These are phyloP conservation scores for Benthosema pterotum DNA, from an alignment of 2,797 vertebrate species.

Conservation along the genomic window DNA sequence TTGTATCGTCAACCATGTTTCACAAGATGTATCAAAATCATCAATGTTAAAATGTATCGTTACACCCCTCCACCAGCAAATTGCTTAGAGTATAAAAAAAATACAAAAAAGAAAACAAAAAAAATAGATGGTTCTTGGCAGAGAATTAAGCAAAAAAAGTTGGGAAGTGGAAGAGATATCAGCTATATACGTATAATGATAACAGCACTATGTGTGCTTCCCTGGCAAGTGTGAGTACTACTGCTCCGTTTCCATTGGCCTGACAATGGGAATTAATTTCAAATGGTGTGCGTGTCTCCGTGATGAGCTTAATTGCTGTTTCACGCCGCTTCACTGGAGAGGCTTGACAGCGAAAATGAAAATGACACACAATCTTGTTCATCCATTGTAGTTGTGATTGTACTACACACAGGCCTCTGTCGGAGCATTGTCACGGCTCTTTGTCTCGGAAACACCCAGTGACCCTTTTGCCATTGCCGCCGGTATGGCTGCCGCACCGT, in stretches of 20 bases:
- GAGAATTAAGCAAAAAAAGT: too few species aligned
- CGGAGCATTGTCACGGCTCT: slow-evolving; percentile 48
- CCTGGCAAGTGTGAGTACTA: too few species aligned
- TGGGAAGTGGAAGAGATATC: too few species aligned
- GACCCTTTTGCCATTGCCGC: slow-evolving; percentile 42
- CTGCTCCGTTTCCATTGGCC: slow-evolving; percentile 25
- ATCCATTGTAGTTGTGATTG: slow-evolving; percentile 45
- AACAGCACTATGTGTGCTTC: too few species aligned
- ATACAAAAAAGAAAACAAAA: too few species aligned
- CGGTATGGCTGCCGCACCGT: neutral
- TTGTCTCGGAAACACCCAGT: slow-evolving; percentile 56
- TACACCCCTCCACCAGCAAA: too few species aligned
- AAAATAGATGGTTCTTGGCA: too few species aligned
- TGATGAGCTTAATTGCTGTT: slow-evolving; percentile 69
- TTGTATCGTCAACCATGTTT: too few species aligned
- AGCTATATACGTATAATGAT: too few species aligned
- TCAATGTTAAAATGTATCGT: too few species aligned
- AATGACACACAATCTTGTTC: slow-evolving; percentile 56
- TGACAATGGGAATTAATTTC: slow-evolving; percentile 69
- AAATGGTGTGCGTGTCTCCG: slow-evolving; percentile 45
- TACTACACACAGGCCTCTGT: slow-evolving; percentile 44
- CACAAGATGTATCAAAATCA: too few species aligned
- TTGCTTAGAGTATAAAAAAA: too few species aligned
- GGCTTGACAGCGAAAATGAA: slow-evolving; percentile 55
- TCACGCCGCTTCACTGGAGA: slow-evolving; percentile 50